Percentiles rank a stretch among this genome's conserved stretches.
Evolutionary conservation across 2,113 vertebrate genomes (phyloP).

Genomic region (Oophaga pumilio): DNA sequence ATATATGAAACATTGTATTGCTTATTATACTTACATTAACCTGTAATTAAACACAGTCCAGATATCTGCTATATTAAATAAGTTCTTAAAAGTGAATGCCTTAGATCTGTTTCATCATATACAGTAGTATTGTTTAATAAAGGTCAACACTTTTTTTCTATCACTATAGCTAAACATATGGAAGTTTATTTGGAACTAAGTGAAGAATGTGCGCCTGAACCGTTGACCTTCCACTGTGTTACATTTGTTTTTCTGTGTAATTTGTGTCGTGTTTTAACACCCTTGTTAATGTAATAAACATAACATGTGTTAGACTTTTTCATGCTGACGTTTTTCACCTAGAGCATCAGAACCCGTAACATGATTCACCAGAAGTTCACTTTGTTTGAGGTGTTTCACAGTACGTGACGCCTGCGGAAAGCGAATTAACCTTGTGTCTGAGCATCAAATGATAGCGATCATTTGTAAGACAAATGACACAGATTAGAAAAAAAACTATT

Average conservation of each 20-base stretch:
- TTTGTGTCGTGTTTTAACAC: background rate
- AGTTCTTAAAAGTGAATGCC: too few relatives aligned
- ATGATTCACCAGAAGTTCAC: background rate
- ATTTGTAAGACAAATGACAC: constrained; percentile 59
- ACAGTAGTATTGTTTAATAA: too few relatives aligned
- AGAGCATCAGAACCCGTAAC: background rate
- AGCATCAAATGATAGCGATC: constrained; percentile 52
- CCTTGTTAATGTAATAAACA: background rate
- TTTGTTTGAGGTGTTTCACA: background rate
- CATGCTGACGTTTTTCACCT: background rate
- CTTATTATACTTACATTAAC: too few relatives aligned
- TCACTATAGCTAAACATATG: too few relatives aligned
- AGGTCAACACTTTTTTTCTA: too few relatives aligned
- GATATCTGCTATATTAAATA: too few relatives aligned
- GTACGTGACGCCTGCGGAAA: constrained; percentile 12
- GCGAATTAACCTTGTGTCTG: constrained; percentile 47
- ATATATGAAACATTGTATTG: too few relatives aligned
- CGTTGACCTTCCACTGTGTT: background rate
- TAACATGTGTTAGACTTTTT: background rate
- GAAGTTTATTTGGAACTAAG: too few relatives aligned
- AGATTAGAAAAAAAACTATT: constrained; percentile 59
- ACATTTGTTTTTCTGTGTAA: background rate
- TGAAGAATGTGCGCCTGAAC: too few relatives aligned
- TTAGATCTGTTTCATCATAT: too few relatives aligned
- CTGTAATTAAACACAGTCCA: too few relatives aligned